Conservation (phyloP, 2,113 vertebrate genomes). For the Rafetus swinhoei region DNA sequence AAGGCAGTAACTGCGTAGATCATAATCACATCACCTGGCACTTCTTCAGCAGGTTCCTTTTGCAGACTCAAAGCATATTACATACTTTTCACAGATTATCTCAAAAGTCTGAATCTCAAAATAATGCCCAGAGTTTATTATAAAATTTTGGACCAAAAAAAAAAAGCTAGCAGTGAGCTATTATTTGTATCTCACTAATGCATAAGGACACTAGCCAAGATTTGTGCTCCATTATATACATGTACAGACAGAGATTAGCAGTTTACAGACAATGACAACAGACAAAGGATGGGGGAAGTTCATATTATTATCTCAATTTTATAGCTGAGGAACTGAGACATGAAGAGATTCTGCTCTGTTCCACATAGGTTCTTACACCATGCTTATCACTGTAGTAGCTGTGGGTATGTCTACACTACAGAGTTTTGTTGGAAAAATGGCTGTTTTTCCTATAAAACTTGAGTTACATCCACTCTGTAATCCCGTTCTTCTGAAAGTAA, state of each 20-base stretch:
- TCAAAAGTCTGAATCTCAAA: background rate
- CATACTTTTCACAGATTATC: background rate
- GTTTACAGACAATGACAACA: background rate
- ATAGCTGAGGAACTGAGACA: background rate
- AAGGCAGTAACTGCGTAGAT: background rate
- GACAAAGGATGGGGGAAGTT: background rate
- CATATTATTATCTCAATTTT: background rate
- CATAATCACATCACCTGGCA: background rate
- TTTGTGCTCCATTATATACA: background rate
- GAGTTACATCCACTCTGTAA: no score
- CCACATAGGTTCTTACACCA: no score
- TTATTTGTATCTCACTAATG: background rate
- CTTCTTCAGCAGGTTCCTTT: background rate
- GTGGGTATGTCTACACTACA: no score
- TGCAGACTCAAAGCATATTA: background rate
- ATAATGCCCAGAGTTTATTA: background rate
- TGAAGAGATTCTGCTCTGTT: no score
- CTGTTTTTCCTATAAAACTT: no score
- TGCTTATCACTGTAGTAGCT: no score
- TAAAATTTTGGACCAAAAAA: background rate
- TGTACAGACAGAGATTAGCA: background rate
- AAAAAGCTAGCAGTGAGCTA: background rate
- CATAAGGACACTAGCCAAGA: background rate
- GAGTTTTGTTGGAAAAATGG: no score
- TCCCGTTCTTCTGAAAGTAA: no score